Conservation (phyloP, 2,888 invertebrate genomes). For the Oxystoma pomonae region DNA sequence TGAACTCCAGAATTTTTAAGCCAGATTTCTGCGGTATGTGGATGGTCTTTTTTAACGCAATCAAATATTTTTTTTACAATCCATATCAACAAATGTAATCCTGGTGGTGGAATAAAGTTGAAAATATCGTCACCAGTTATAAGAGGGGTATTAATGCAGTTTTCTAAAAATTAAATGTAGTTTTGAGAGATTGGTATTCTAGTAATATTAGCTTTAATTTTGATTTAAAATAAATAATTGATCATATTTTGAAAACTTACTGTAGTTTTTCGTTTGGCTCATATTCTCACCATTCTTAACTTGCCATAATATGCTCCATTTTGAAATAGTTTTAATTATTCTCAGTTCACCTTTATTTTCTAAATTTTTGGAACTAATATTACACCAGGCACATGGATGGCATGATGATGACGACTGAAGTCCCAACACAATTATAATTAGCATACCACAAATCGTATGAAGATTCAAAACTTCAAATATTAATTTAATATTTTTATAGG, state of each 20-base stretch:
- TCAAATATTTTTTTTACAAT: neutral
- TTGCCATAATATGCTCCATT: neutral
- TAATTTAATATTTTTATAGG: neutral
- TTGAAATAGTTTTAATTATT: neutral
- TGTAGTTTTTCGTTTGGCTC: neutral
- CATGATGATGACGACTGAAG: constrained; percentile 1
- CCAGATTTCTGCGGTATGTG: neutral
- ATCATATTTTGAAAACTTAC: neutral
- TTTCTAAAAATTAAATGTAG: neutral
- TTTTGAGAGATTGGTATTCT: neutral
- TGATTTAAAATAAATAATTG: too few species aligned
- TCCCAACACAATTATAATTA: constrained; percentile 1
- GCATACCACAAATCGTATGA: neutral
- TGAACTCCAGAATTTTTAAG: neutral
- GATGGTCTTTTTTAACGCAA: neutral
- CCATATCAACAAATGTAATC: neutral
- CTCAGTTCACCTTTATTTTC: neutral
- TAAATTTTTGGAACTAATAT: neutral
- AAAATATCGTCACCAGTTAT: neutral
- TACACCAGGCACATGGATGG: neutral
- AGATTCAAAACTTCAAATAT: neutral
- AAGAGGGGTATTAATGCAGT: neutral
- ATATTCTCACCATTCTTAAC: neutral
- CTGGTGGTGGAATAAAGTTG: neutral
- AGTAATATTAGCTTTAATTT: neutral